Conservation (phyloP, 2,888 invertebrate species). For the Heteropelma amictum region DNA sequence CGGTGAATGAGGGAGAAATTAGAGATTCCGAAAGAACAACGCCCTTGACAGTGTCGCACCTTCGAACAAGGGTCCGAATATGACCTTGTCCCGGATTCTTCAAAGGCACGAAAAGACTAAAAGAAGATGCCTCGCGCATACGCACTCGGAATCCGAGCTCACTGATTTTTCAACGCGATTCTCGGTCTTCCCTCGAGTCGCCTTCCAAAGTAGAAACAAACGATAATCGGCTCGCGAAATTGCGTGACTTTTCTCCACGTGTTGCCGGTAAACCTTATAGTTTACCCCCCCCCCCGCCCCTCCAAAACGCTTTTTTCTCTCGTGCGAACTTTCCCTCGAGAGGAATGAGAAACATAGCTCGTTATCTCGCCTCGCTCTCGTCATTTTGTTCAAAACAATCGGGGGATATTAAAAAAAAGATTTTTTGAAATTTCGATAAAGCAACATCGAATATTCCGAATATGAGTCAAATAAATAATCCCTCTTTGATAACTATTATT, state of each 20-base stretch:
- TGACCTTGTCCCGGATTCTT: conserved; percentile 63
- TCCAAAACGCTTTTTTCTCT: neutral
- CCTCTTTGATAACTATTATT: no score
- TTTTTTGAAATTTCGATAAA: no score
- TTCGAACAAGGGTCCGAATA: conserved; percentile 53
- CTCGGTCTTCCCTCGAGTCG: no score
- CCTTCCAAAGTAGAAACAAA: no score
- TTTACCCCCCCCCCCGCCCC: neutral
- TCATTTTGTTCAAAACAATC: neutral
- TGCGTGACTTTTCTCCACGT: conserved; percentile 25
- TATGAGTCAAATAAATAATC: no score
- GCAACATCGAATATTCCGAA: no score
- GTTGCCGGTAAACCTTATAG: conserved; percentile 47
- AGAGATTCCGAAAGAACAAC: conserved; percentile 9
- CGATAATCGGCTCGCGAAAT: no score
- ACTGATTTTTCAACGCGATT: no score
- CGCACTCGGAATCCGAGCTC: no score
- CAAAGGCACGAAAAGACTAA: conserved; percentile 39
- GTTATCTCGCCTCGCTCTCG: neutral
- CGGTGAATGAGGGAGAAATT: neutral
- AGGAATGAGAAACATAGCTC: neutral
- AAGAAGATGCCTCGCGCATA: neutral
- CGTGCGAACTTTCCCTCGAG: neutral
- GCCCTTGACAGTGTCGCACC: conserved; percentile 30
- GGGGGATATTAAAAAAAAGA: no score